These are phyloP conservation scores for Acleris emargana DNA, from an alignment of 2,888 invertebrate species.

Conservation along the genomic window DNA sequence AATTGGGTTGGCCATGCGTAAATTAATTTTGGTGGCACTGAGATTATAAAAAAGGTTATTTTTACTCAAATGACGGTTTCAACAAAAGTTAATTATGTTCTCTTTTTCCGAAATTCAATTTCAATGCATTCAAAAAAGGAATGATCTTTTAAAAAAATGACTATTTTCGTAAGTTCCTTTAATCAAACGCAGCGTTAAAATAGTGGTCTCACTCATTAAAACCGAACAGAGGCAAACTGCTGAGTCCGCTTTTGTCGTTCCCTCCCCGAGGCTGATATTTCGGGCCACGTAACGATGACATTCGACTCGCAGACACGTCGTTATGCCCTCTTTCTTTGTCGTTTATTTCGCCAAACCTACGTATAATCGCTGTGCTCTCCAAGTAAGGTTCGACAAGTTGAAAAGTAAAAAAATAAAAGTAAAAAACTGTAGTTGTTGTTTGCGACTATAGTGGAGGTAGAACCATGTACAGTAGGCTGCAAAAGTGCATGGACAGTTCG, in stretches of 20 bases:
- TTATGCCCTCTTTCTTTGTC: slow-evolving; percentile 28
- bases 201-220: slow-evolving; percentile 31
- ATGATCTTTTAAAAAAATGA: too few species aligned
- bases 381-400: too few species aligned
- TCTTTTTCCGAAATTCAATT: not conserved
- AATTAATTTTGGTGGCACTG: slow-evolving; percentile 59
- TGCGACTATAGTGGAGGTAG: too few species aligned
- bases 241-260: slow-evolving; percentile 27
- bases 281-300: slow-evolving; percentile 31
- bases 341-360: slow-evolving; percentile 18
- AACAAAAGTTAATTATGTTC: not conserved
- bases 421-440: too few species aligned
- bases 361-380: not conserved
- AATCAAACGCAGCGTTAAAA: slow-evolving; percentile 18
- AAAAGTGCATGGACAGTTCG: too few species aligned
- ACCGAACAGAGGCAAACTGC: slow-evolving; percentile 24
- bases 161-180: not conserved
- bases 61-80: not conserved
- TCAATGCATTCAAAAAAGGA: not conserved
- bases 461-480: too few species aligned
- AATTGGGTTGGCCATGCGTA: slow-evolving; percentile 58
- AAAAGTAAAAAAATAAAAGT: too few species aligned
- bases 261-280: slow-evolving; percentile 27
- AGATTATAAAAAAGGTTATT: slow-evolving; percentile 35
- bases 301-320: slow-evolving; percentile 32